Percentiles rank a stretch among this genome's conserved stretches.
Conservation (phyloP, 2,113 vertebrate species). For the Gyps fulvus region DNA sequence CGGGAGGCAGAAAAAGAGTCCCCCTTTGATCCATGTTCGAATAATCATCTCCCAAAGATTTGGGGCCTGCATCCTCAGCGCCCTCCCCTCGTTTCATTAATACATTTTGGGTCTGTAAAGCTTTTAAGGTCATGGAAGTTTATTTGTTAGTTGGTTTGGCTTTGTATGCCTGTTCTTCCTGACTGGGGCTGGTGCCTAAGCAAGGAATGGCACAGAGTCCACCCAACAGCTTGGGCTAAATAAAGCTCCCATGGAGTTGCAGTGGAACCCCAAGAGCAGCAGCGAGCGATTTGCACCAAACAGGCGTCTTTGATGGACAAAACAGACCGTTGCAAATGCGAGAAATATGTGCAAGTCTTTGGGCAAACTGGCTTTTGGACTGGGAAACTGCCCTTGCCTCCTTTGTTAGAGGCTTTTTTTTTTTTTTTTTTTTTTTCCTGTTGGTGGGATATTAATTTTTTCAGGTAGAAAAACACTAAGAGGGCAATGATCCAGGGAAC, state of each 20-base stretch:
- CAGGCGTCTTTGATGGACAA: not conserved
- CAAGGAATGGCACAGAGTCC: not conserved
- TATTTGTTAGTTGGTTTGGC: not conserved
- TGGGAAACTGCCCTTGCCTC: not conserved
- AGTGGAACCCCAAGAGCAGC: not conserved
- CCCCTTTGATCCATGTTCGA: not conserved
- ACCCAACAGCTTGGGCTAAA: not conserved
- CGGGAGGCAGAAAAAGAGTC: not conserved
- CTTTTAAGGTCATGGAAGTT: not conserved
- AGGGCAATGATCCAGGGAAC: not conserved
- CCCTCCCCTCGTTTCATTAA: not conserved
- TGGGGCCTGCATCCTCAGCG: rapidly evolving
- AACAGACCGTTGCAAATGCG: rapidly evolving
- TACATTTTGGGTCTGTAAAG: not conserved
- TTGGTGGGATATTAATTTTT: not conserved
- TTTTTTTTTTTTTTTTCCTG: not conserved
- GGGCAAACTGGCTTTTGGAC: not conserved
- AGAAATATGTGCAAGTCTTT: not conserved
- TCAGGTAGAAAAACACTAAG: not conserved
- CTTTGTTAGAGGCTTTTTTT: not conserved
- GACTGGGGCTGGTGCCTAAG: not conserved
- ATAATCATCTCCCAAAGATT: not conserved
- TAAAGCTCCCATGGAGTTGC: not conserved
- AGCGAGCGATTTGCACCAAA: rapidly evolving
- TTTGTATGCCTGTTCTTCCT: not conserved